Base-by-base conservation (phyloP, 2,113 vertebrate species). In the Paradoxurus hermaphroditus region DNA sequence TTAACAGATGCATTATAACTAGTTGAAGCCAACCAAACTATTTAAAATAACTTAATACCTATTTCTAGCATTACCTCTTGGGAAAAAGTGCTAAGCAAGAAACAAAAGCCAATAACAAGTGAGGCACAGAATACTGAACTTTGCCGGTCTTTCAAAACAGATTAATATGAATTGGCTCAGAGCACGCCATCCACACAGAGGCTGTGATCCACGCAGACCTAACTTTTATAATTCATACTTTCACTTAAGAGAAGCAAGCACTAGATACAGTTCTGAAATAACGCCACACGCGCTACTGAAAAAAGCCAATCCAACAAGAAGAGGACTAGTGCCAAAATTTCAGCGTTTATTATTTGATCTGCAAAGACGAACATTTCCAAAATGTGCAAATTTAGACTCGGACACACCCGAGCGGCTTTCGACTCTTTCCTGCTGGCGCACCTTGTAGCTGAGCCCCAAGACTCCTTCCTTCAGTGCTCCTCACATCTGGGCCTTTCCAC, bases 201-300 rank as follows among this genome's bases (percentile, higher is more conserved):
- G 41, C 96, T 27, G 79, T 68, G 25, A 96, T 67, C 90, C 12
- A 56, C 46, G 31, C 41, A 51, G 68, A 63, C 34, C 31, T 87
- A 97, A 75, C 16, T 92, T 82, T 41, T 13, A 84, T 41, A 94
- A 94, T 68, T 86, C 41, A 34, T 79, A 73, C 82, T 89, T 87
- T 91, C 49, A 91, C 83, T 96, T 81, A 85, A 95, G 78, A 93
- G 96, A 88, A 11, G 16, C n/a, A 94, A 84, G 51, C 85, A 92
- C 21, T 70, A 25, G 39, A 84, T 84, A 59, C 29, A 51, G 12
- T 73, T 96, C 92, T 84, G 75, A 94, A 97, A 86, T 39, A 84
- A 68, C 92, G 34, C 27, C 91, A 36, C 16, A 4, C 25, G 25
- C 3, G 67, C 18, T 67, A 56, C 1, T 67, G 39, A 90, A 95